Evolutionary conservation across 2,797 vertebrate species (phyloP).

Genomic region (Toxotes lorentzi): DNA sequence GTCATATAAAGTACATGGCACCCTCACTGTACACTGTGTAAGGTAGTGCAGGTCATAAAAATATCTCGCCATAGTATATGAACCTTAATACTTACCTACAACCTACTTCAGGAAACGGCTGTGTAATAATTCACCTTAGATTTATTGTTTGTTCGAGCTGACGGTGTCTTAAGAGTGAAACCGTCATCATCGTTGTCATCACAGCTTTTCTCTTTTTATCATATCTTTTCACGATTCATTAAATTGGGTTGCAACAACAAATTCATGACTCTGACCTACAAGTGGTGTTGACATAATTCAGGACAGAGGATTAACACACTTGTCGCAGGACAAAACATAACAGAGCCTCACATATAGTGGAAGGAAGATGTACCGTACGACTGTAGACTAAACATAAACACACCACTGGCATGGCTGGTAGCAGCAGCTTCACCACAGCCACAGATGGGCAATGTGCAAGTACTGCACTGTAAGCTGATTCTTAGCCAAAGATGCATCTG

Average conservation of each 20-base stretch:
- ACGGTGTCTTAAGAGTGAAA: constrained; percentile 21
- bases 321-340: constrained; percentile 12
- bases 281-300: constrained; percentile 9
- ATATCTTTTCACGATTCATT: constrained; percentile 15
- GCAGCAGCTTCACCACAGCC: constrained; percentile 36
- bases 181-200: constrained; percentile 4
- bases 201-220: neutral
- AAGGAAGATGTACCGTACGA: constrained; percentile 44
- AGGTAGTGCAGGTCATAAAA: constrained; percentile 63
- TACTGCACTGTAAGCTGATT: neutral
- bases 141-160: constrained; percentile 18
- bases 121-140: constrained; percentile 48
- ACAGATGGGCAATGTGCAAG: constrained; percentile 43
- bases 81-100: constrained; percentile 31
- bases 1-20: constrained; percentile 63
- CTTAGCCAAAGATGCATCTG: constrained; percentile 41
- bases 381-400: constrained; percentile 72
- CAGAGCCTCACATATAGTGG: constrained; percentile 27
- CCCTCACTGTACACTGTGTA: constrained; percentile 45
- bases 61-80: constrained; percentile 46
- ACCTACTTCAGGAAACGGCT: constrained; percentile 56
- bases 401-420: constrained; percentile 33
- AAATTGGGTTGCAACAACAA: neutral
- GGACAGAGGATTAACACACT: constrained; percentile 12
- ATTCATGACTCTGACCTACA: constrained; percentile 34